phyloP scores from a whole-genome alignment of 2,888 invertebrate species.

The Scrobipalpa atriplicella region DNA sequence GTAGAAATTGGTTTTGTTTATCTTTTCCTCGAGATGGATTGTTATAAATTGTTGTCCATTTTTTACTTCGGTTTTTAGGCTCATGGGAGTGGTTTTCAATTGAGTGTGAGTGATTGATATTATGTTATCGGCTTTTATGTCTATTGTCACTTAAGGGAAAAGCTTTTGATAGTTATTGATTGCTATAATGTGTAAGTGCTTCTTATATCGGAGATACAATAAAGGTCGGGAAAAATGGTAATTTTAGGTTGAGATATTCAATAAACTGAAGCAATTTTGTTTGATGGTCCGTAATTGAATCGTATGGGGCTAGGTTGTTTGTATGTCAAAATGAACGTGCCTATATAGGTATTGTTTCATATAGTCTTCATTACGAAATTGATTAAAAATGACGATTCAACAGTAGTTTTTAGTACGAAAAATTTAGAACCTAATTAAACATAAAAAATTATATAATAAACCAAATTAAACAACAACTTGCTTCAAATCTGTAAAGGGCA shows the following conservation, averaged over 20 bases:
- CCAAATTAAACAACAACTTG: conserved; percentile 8
- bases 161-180: conserved; percentile 24
- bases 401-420: too few species aligned
- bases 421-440: too few species aligned
- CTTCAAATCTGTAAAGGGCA: neutral
- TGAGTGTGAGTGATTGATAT: conserved; percentile 26
- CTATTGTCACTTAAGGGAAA: conserved; percentile 21
- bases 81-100: conserved; percentile 21
- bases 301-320: neutral
- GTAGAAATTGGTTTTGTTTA: conserved; percentile 74
- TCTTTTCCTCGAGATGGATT: conserved; percentile 62
- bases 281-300: conserved; percentile 1
- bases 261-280: conserved; percentile 1
- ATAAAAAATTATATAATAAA: too few species aligned
- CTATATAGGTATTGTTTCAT: neutral
- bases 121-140: conserved; percentile 24
- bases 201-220: neutral
- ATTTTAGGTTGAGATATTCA: neutral
- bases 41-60: conserved; percentile 63
- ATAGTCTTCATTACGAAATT: neutral
- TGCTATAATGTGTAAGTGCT: neutral
- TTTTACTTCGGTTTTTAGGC: conserved; percentile 44
- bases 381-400: too few species aligned
- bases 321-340: too few species aligned
- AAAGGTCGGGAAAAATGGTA: neutral